Base-by-base conservation (phyloP, 2,797 vertebrate genomes). In the Darevskia mixta region DNA sequence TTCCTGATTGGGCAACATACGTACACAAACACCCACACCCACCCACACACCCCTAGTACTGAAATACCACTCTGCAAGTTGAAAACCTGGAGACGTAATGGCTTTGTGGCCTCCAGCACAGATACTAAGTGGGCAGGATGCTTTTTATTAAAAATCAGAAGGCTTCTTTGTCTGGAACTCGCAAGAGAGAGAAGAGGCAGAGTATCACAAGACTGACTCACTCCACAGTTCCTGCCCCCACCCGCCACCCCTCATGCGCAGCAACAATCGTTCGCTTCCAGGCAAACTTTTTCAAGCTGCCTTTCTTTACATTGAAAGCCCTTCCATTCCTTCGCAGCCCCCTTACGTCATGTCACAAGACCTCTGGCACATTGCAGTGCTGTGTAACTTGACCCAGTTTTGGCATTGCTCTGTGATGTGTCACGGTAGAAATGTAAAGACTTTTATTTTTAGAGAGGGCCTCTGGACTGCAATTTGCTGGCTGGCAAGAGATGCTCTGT, bases 251-350 rank as follows among this genome's bases (percentile, higher is more conserved):
- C 49, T 17, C 61, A 5, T 25, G 11, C 29, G 86, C 35, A 66
- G 91, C 66, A 90, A 87, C 89, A 95, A 91, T 90, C 86, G 35
- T 72, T 92, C 94, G 83, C 87, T 96, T 93, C 88, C 91, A 92
- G 84, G 83, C 45, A 83, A 88, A 85, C 2, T 67, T 93, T 79
- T 92, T 92, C 89, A 94, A 93, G 93, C 78, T 90, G 90, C 82
- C 86, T 94, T 95, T 94, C 91, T 94, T 94, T 95, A 92, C 84
- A 91, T 94, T 93, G 91, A 90, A 95, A 64, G 88, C 88, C 79
- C 82, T 92, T 81, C 87, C 90, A 92, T 92, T 92, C 88, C 93
- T 90, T 85, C 89, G 17, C 79, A 87, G 88, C 29, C 77, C 87
- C 80, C n/a, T 94, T 89, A 93, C 13, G 0, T 95, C 94, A 93